Percentiles rank a stretch among this genome's conserved stretches.
These are phyloP conservation scores for Galaxias olidus DNA, from an alignment of 2,797 vertebrate species.

Conservation along the genomic window DNA sequence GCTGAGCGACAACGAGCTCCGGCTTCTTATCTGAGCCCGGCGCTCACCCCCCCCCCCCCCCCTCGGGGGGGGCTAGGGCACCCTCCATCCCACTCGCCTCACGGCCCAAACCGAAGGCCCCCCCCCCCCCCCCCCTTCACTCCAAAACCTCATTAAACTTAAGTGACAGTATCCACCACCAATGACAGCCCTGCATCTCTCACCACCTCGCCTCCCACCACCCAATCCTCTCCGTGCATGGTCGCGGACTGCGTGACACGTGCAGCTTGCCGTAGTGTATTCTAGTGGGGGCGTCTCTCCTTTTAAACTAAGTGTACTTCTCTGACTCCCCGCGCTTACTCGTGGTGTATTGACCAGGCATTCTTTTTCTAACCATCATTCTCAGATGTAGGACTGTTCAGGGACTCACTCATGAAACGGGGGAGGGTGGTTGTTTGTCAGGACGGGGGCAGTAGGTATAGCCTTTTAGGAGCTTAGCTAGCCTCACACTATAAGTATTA, in stretches of 20 bases:
- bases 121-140: too few species aligned
- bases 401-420: conserved; percentile 6
- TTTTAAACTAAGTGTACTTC: conserved; percentile 50
- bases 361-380: not conserved
- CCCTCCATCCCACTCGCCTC: too few species aligned
- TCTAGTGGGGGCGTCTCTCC: not conserved
- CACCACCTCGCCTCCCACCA: conserved; percentile 1
- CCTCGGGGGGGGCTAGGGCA: not conserved
- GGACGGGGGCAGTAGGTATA: not conserved
- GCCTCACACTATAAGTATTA: not conserved
- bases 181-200: conserved; percentile 17
- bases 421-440: not conserved
- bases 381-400: conserved; percentile 20
- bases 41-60: not conserved
- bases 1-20: conserved; percentile 85
- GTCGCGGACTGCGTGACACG: conserved; percentile 15
- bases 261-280: conserved; percentile 24
- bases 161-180: conserved; percentile 13
- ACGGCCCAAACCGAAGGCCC: too few species aligned
- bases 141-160: not conserved
- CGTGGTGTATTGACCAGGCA: conserved; percentile 14
- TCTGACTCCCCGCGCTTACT: conserved; percentile 8
- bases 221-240: not conserved
- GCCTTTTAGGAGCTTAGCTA: not conserved
- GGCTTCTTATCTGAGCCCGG: conserved; percentile 56